Percentiles rank a stretch among this genome's conserved stretches.
Conservation (phyloP, 2,888 invertebrate species). For the Tenthredo amoena region DNA sequence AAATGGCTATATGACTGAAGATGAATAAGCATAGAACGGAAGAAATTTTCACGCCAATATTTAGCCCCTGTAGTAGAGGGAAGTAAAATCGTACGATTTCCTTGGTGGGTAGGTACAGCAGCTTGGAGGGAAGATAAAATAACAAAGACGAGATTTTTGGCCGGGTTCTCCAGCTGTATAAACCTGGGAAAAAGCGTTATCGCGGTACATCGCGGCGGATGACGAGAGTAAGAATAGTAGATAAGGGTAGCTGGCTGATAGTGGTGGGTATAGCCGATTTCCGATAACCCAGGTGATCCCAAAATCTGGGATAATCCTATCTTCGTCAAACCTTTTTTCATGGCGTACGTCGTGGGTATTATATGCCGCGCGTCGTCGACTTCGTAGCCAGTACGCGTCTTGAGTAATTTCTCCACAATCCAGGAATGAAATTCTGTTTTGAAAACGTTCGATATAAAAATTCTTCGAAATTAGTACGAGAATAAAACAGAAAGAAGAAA, state of each 20-base stretch:
- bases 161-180: constrained; percentile 23
- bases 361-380: not conserved
- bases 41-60: constrained; percentile 6
- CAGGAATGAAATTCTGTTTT: not conserved
- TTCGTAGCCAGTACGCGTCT: not conserved
- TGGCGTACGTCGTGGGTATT: not conserved
- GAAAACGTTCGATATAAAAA: not conserved
- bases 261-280: constrained; percentile 56
- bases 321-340: constrained; percentile 31
- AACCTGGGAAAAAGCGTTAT: constrained; percentile 27
- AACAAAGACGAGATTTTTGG: constrained; percentile 31
- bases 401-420: not conserved
- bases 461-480: not conserved
- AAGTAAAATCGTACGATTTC: constrained; percentile 18
- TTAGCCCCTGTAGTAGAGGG: not conserved
- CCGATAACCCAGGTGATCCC: constrained; percentile 61
- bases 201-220: constrained; percentile 29
- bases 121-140: constrained; percentile 22
- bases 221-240: constrained; percentile 42
- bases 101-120: not conserved
- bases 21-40: not conserved
- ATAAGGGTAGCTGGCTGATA: constrained; percentile 36
- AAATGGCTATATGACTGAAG: not conserved
- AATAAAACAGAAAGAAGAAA: not conserved
- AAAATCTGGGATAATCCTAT: constrained; percentile 65